A percentile compares a stretch with the other conserved stretches of the same genome.
Conservation (phyloP, 2,888 invertebrate genomes). For the Pristionchus entomophagus region DNA sequence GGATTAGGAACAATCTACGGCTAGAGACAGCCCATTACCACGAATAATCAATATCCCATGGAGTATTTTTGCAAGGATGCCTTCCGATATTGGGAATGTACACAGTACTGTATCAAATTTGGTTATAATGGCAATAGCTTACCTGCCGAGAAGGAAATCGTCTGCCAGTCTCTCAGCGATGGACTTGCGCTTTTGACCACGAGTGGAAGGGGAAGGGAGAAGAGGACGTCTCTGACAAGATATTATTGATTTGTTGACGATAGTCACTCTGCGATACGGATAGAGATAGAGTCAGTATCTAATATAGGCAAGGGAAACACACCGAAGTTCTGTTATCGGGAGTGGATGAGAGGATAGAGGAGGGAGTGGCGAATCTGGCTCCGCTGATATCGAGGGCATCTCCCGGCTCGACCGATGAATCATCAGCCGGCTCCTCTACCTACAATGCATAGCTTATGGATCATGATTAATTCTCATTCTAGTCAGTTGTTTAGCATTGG, state of each 20-base stretch:
- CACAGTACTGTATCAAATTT: too few species aligned
- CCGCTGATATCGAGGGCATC: constrained; percentile 31
- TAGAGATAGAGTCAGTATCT: not conserved
- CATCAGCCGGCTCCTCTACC: constrained; percentile 5
- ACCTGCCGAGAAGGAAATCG: not conserved
- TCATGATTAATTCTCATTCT: too few species aligned
- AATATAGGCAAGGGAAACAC: not conserved
- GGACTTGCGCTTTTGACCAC: constrained; percentile 9
- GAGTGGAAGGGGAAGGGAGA: not conserved
- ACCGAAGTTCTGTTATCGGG: constrained; percentile 7
- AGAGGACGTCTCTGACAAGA: constrained; percentile 1
- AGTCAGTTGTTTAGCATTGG: too few species aligned
- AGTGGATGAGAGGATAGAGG: constrained; percentile 30
- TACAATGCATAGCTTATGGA: not conserved
- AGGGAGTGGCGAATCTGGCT: constrained; percentile 42
- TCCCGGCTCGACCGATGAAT: not conserved
- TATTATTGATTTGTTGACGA: too few species aligned
- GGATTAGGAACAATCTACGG: too few species aligned
- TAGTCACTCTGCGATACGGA: not conserved
- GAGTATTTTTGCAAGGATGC: too few species aligned
- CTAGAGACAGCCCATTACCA: too few species aligned
- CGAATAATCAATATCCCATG: too few species aligned
- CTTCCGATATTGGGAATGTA: too few species aligned
- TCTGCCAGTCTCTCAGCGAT: constrained; percentile 33
- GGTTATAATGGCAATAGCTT: too few species aligned